Evolutionary conservation across 1,140 invertebrate genomes (phyloP).

Genomic region (Pseudomyrmex cubaensis): DNA sequence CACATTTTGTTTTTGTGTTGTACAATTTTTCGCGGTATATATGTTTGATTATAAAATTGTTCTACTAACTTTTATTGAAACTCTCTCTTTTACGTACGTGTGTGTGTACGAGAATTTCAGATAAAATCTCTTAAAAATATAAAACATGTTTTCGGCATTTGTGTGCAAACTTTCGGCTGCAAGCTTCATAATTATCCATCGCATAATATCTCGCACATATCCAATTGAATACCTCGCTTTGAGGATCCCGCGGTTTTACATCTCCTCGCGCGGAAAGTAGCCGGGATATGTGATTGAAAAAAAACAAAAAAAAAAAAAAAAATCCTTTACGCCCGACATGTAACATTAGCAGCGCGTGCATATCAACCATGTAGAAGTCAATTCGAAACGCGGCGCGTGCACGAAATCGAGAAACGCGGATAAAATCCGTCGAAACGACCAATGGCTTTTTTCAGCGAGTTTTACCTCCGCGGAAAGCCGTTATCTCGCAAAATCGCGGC

Average conservation of each 20-base stretch:
- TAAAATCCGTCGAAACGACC: conserved; percentile 65
- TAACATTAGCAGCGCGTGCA: conserved; percentile 40
- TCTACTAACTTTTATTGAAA: not conserved
- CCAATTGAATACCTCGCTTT: conserved; percentile 2
- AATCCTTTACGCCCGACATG: not conserved
- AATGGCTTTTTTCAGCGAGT: conserved; percentile 47
- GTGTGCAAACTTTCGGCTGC: not conserved
- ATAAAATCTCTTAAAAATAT: conserved; percentile 7
- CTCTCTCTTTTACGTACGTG: not conserved
- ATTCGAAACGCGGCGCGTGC: conserved; percentile 36
- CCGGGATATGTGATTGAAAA: conserved; percentile 12
- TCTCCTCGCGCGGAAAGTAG: not conserved
- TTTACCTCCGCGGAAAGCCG: conserved; percentile 72
- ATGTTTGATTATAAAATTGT: not conserved
- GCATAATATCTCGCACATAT: not conserved
- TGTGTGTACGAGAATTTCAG: too few species aligned
- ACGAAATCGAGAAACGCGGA: conserved; percentile 30
- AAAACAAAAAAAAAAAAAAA: not conserved
- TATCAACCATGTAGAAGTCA: conserved; percentile 47
- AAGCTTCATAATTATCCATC: conserved; percentile 24
- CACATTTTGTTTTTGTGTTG: not conserved
- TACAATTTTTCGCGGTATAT: too few species aligned
- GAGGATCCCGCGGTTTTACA: not conserved
- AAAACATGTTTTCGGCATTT: not conserved
- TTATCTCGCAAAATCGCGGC: conserved; percentile 74